Evolutionary conservation across 1,140 invertebrate species (phyloP).

Genomic region (Lethrus apterus): DNA sequence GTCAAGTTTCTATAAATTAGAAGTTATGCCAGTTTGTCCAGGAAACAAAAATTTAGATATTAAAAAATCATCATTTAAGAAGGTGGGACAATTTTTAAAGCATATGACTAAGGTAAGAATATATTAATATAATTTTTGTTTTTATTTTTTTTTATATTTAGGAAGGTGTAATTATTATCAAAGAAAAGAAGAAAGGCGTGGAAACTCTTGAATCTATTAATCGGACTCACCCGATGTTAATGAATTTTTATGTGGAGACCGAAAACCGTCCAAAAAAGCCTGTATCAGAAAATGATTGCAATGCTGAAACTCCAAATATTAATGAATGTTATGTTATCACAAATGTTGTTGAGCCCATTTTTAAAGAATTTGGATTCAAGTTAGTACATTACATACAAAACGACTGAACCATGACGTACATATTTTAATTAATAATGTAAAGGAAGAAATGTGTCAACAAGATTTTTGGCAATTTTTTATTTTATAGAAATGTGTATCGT

Average conservation of each 20-base stretch:
- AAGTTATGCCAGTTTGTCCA: conserved; percentile 69
- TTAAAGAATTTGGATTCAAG: conserved; percentile 52
- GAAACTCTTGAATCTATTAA: conserved; percentile 58
- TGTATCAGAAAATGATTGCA: conserved; percentile 24
- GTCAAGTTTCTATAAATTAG: conserved; percentile 71
- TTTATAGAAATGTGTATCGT: too few species aligned
- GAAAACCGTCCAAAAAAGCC: conserved; percentile 29
- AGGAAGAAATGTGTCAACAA: neutral
- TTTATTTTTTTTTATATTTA: conserved; percentile 25
- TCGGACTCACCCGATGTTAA: conserved; percentile 47
- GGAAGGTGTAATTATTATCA: conserved; percentile 57
- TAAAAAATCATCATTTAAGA: conserved; percentile 86
- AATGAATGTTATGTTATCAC: conserved; percentile 65
- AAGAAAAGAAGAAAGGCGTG: conserved; percentile 65
- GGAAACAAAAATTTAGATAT: conserved; percentile 62
- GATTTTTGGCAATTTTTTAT: neutral
- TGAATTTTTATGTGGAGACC: conserved; percentile 33
- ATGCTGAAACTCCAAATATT: conserved; percentile 41
- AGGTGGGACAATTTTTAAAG: conserved; percentile 73
- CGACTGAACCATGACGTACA: conserved; percentile 32
- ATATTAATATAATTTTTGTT: neutral
- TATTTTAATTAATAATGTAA: conserved; percentile 28
- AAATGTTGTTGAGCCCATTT: conserved; percentile 54
- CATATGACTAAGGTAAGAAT: conserved; percentile 52
- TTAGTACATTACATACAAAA: conserved; percentile 36